These are phyloP conservation scores for Amphiprion percula DNA, from an alignment of 2,113 vertebrate species.

Conservation along the genomic window DNA sequence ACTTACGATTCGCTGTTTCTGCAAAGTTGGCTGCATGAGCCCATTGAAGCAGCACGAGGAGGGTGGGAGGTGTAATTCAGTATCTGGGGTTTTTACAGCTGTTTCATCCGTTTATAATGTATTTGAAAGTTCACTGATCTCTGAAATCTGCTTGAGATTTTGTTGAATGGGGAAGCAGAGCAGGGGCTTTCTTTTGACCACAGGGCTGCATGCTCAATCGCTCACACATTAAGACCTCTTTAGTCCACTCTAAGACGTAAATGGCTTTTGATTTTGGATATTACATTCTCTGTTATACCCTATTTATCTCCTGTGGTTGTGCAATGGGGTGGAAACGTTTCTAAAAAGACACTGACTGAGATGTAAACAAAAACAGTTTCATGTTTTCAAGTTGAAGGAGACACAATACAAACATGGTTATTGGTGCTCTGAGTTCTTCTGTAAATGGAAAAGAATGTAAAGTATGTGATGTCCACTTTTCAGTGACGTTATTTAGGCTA, in stretches of 20 bases:
- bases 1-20: constrained; percentile 15
- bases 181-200: constrained; percentile 30
- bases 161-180: constrained; percentile 23
- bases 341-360: not conserved
- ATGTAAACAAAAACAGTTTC: not conserved
- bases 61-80: not conserved
- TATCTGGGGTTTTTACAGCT: constrained; percentile 13
- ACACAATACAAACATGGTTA: constrained; percentile 6
- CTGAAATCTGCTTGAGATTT: constrained; percentile 40
- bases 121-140: constrained; percentile 47
- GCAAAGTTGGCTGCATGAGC: not conserved
- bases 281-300: constrained; percentile 1
- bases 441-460: no score
- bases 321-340: not conserved
- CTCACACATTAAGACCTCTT: constrained; percentile 41
- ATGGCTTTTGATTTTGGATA: constrained; percentile 29
- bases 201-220: constrained; percentile 46
- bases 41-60: constrained; percentile 8
- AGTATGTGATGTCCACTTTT: no score
- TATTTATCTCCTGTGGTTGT: constrained; percentile 20
- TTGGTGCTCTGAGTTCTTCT: no score
- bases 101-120: constrained; percentile 5
- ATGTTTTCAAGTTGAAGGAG: not conserved
- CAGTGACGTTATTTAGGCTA: no score
- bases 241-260: constrained; percentile 7